A percentile compares a stretch with the other conserved stretches of the same genome.
Evolutionary conservation across 2,797 vertebrate genomes (phyloP).

Genomic region (Mareca strepera): DNA sequence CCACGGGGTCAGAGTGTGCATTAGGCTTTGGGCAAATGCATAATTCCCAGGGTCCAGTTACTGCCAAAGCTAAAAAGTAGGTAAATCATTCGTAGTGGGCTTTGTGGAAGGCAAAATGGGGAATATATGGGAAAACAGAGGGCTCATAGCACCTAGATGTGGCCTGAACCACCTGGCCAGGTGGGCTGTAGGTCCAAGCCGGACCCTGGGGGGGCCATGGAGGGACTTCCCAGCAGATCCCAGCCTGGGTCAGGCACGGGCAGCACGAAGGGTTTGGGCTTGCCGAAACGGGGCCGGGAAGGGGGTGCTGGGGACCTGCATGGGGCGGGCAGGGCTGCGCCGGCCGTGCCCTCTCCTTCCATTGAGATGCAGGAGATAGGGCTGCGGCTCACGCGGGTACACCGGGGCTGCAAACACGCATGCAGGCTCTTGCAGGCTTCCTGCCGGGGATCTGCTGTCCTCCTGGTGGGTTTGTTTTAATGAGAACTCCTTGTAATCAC

Average conservation of each 20-base stretch:
- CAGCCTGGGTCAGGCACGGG: background rate
- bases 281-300: background rate
- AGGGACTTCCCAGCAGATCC: background rate
- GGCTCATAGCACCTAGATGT: background rate
- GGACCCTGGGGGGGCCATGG: background rate
- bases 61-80: background rate
- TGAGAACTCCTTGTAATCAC: background rate
- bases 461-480: background rate
- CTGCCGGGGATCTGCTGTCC: conserved; percentile 34
- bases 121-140: background rate
- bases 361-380: conserved; percentile 13
- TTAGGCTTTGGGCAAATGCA: rapidly evolving
- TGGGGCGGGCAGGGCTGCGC: background rate
- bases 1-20: background rate
- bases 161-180: background rate
- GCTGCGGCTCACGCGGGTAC: background rate
- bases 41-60: background rate
- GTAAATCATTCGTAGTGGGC: background rate
- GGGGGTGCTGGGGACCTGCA: background rate
- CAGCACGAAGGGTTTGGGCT: background rate
- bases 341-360: background rate
- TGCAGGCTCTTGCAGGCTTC: conserved; percentile 46
- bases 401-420: background rate
- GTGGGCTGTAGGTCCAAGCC: background rate
- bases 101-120: background rate